Percentiles rank a stretch among this genome's conserved stretches.
Conservation (phyloP, 2,797 vertebrate genomes). For the Phoxinus dragarum region DNA sequence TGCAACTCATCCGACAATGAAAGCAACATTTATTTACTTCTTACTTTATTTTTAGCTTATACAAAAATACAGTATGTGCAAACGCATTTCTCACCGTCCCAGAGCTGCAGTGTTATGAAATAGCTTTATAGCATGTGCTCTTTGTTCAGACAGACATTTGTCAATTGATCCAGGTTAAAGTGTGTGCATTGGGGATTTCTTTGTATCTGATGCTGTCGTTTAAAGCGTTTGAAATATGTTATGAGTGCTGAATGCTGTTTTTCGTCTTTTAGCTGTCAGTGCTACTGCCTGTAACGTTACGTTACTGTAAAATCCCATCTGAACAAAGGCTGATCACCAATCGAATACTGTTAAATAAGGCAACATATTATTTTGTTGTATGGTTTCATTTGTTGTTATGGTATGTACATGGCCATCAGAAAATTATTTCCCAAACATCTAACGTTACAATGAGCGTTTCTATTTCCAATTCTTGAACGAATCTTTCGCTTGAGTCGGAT, state of each 20-base stretch:
- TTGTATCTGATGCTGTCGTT: neutral
- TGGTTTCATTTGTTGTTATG: neutral
- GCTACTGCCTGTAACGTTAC: neutral
- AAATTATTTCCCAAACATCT: neutral
- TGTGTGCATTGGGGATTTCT: too few species aligned
- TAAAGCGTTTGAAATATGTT: neutral
- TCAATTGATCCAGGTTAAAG: neutral
- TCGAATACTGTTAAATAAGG: neutral
- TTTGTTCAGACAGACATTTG: slow-evolving; percentile 18
- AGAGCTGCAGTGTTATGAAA: slow-evolving; percentile 17
- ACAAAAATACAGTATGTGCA: neutral
- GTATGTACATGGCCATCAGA: neutral
- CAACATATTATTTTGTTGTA: neutral
- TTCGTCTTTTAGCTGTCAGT: neutral
- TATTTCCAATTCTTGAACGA: neutral
- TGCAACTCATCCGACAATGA: neutral
- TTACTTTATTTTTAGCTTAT: neutral
- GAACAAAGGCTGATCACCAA: neutral
- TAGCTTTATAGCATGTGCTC: neutral
- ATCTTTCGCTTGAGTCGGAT: neutral
- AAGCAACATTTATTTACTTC: neutral
- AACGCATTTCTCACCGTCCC: neutral
- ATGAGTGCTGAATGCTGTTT: neutral
- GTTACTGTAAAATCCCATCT: neutral
- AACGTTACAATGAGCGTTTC: neutral